Evolutionary conservation across 2,888 invertebrate genomes (phyloP).

Genomic region (Pilophorus perplexus): DNA sequence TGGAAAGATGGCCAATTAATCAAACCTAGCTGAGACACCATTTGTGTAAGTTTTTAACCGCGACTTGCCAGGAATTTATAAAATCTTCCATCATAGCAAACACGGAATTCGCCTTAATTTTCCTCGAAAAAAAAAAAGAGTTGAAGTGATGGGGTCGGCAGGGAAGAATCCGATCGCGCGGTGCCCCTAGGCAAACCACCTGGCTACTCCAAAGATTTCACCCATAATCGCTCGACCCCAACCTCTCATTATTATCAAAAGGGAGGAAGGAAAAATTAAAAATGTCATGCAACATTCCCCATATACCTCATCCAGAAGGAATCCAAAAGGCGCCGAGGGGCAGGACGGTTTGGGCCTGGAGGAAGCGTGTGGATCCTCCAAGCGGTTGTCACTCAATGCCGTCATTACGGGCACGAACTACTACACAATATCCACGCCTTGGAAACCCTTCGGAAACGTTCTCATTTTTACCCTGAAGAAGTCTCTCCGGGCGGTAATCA

Average conservation of each 20-base stretch:
- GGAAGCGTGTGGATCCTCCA: slow-evolving; percentile 31
- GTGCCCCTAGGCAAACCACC: slow-evolving; percentile 26
- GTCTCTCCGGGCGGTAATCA: too few species aligned
- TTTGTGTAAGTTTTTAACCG: too few species aligned
- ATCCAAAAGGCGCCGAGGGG: not conserved
- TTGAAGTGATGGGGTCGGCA: not conserved
- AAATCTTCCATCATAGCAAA: too few species aligned
- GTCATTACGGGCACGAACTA: slow-evolving; percentile 41
- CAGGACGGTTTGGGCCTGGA: slow-evolving; percentile 1
- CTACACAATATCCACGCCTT: slow-evolving; percentile 25
- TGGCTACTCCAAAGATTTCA: slow-evolving; percentile 26
- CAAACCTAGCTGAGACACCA: too few species aligned
- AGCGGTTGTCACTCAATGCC: slow-evolving; percentile 38
- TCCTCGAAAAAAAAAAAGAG: not conserved
- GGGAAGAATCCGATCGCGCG: slow-evolving; percentile 2
- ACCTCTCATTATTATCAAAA: slow-evolving; percentile 20
- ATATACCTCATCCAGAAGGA: slow-evolving; percentile 8
- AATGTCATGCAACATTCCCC: slow-evolving; percentile 39
- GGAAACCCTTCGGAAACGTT: too few species aligned
- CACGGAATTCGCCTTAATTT: too few species aligned
- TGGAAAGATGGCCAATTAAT: too few species aligned
- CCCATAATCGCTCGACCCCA: slow-evolving; percentile 21
- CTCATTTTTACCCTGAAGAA: too few species aligned
- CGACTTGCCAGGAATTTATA: too few species aligned
- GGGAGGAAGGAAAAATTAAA: slow-evolving; percentile 20